phyloP scores from a whole-genome alignment of 2,888 invertebrate species.

The Leptopilina drosophilae region DNA sequence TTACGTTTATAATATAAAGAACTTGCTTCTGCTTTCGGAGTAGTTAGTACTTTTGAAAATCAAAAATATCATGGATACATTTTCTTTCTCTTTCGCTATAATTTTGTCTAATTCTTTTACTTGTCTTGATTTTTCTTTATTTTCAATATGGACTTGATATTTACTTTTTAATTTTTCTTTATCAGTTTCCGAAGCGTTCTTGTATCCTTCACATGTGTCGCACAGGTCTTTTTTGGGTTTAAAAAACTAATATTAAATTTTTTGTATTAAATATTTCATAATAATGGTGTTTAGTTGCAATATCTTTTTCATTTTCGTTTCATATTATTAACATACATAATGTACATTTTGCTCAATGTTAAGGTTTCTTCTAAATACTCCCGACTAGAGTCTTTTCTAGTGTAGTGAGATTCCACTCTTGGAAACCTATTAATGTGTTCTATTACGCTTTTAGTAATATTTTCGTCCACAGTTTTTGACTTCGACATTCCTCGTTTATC shows the following conservation, averaged over 20 bases:
- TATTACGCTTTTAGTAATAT: constrained; percentile 24
- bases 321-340: too few relatives aligned
- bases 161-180: background rate
- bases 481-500: constrained; percentile 42
- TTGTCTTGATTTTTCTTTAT: background rate
- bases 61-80: background rate
- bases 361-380: too few relatives aligned
- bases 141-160: background rate
- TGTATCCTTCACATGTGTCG: constrained; percentile 29
- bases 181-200: constrained; percentile 39
- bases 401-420: background rate
- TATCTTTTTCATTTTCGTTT: too few relatives aligned
- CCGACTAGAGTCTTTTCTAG: background rate
- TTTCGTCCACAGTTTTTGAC: too few relatives aligned
- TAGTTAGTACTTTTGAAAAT: background rate
- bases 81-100: background rate
- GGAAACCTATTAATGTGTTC: constrained; percentile 26
- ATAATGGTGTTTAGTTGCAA: too few relatives aligned
- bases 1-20: background rate
- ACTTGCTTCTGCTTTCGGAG: background rate
- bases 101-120: too few relatives aligned
- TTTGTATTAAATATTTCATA: constrained; percentile 14
- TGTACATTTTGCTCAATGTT: too few relatives aligned
- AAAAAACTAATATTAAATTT: constrained; percentile 43
- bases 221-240: constrained; percentile 3